Evolutionary conservation across 2,797 vertebrate species (phyloP).

Genomic region (Cuculus canorus): DNA sequence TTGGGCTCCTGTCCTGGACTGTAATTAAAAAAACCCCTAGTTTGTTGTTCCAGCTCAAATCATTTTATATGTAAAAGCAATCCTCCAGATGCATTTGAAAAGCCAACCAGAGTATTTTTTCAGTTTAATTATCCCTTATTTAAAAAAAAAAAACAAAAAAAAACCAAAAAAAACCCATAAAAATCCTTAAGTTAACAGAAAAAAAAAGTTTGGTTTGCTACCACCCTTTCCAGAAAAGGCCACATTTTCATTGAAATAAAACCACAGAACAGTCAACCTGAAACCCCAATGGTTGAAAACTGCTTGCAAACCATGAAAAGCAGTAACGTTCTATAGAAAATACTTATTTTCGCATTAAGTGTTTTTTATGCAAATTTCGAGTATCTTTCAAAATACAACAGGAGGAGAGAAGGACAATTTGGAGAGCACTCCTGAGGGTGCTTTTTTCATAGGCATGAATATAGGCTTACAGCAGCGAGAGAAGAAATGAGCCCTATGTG

Average conservation of each 20-base stretch:
- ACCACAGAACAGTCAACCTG: neutral
- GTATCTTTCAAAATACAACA: neutral
- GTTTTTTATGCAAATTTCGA: neutral
- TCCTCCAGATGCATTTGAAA: too few relatives aligned
- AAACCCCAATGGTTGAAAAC: neutral
- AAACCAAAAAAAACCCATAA: too few relatives aligned
- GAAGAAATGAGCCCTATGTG: neutral
- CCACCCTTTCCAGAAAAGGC: neutral
- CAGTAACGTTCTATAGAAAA: neutral
- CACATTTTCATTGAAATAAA: neutral
- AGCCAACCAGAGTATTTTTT: too few relatives aligned
- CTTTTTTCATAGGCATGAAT: neutral
- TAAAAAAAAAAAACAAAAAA: too few relatives aligned
- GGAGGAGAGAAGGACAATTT: neutral
- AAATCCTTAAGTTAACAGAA: neutral
- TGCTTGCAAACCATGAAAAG: neutral
- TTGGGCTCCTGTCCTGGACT: neutral
- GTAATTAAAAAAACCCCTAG: neutral
- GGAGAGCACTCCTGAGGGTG: neutral
- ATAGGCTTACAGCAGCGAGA: neutral
- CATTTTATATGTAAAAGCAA: too few relatives aligned
- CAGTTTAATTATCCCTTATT: too few relatives aligned
- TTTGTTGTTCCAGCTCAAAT: neutral
- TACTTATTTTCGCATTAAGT: neutral
- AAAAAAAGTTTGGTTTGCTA: neutral